These are phyloP conservation scores for Philotrypesis tridentata DNA, from an alignment of 1,140 invertebrate genomes.

Conservation along the genomic window DNA sequence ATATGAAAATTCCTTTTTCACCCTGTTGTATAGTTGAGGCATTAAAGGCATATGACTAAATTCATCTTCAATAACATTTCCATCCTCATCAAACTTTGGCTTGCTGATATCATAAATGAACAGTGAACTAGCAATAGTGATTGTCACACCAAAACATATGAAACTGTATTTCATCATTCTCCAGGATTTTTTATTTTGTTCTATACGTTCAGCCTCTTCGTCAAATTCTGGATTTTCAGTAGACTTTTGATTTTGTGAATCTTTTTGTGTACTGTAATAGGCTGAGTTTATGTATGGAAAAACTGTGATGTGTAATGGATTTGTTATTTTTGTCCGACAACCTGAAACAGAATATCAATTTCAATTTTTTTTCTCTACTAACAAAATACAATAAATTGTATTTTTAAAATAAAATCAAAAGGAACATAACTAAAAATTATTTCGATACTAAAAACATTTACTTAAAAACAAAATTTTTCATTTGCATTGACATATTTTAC, in stretches of 20 bases:
- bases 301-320: background rate
- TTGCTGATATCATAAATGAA: conserved; percentile 80
- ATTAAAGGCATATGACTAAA: conserved; percentile 82
- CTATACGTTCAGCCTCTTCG: conserved; percentile 57
- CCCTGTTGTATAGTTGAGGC: conserved; percentile 82
- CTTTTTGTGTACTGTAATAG: conserved; percentile 3
- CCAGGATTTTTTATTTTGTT: conserved; percentile 73
- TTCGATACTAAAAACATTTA: no score
- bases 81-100: conserved; percentile 83
- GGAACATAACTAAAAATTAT: background rate
- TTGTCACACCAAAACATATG: conserved; percentile 71
- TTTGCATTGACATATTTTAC: background rate
- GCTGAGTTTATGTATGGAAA: background rate
- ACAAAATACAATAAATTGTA: no score
- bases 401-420: no score
- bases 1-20: conserved; percentile 84
- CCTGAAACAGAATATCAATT: background rate
- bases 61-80: conserved; percentile 86
- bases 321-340: background rate
- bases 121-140: conserved; percentile 71
- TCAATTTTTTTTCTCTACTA: background rate
- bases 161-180: conserved; percentile 76
- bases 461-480: background rate
- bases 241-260: background rate
- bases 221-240: conserved; percentile 40